Evolutionary conservation across 2,888 invertebrate genomes (phyloP).

Genomic region (Melipona bicolor): DNA sequence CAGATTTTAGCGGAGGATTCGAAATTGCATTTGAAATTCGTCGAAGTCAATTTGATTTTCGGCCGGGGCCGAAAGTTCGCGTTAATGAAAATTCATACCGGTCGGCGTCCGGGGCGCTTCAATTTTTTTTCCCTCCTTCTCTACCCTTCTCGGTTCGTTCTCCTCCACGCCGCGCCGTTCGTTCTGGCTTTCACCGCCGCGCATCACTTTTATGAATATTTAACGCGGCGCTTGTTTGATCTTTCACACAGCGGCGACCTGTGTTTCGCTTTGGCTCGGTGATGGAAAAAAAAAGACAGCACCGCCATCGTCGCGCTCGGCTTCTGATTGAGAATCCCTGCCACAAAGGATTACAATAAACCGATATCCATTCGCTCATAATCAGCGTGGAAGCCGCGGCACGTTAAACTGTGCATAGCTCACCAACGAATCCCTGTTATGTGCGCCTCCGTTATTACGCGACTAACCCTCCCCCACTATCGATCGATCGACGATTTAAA

Average conservation of each 20-base stretch:
- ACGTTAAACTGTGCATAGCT: slow-evolving; percentile 57
- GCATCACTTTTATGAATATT: slow-evolving; percentile 44
- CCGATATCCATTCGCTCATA: slow-evolving; percentile 66
- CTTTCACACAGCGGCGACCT: slow-evolving; percentile 29
- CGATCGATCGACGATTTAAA: slow-evolving; percentile 14
- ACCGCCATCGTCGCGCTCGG: background rate
- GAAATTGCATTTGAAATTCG: slow-evolving; percentile 51
- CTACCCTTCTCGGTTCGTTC: background rate
- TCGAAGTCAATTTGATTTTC: slow-evolving; percentile 49
- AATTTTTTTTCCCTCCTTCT: slow-evolving; percentile 4
- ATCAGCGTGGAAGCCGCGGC: slow-evolving; percentile 58
- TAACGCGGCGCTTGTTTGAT: slow-evolving; percentile 43
- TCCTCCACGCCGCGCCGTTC: no score
- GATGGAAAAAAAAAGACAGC: slow-evolving; percentile 23
- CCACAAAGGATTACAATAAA: slow-evolving; percentile 63
- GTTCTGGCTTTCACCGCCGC: background rate
- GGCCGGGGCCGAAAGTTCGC: slow-evolving; percentile 49
- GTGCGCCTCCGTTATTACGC: slow-evolving; percentile 34
- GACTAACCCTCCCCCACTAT: background rate
- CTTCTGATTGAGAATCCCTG: slow-evolving; percentile 36
- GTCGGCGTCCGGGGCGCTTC: background rate
- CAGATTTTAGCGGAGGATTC: slow-evolving; percentile 15
- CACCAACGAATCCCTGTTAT: slow-evolving; percentile 45
- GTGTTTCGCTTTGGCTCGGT: slow-evolving; percentile 3
- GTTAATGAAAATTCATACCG: slow-evolving; percentile 65